Evolutionary conservation across 2,797 vertebrate species (phyloP).

Genomic region (Aselliscus stoliczkanus): DNA sequence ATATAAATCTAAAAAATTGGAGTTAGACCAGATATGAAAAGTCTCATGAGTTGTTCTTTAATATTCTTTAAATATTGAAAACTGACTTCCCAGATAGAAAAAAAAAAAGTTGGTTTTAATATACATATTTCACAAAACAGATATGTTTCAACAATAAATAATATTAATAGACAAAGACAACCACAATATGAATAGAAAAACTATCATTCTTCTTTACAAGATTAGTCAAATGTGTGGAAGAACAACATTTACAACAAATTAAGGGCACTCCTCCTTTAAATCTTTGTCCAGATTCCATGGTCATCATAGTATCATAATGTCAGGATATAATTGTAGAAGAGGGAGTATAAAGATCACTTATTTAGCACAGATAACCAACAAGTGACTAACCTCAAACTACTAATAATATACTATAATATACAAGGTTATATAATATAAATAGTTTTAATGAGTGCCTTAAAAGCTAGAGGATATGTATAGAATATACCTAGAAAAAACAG

Average conservation of each 20-base stretch:
- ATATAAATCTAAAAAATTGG: neutral
- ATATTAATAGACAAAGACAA: neutral
- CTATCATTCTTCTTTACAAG: neutral
- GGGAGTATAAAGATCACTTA: neutral
- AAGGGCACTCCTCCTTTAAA: neutral
- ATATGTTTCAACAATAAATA: neutral
- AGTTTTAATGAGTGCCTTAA: neutral
- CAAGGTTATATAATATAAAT: neutral
- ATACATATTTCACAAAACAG: neutral
- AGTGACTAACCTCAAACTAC: neutral
- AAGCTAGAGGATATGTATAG: neutral
- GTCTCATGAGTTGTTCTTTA: neutral
- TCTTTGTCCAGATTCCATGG: neutral
- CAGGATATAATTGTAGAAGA: neutral
- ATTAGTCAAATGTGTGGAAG: neutral
- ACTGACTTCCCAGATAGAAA: neutral
- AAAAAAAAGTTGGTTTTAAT: neutral
- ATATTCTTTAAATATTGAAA: neutral
- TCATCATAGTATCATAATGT: neutral
- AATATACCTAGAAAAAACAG: neutral
- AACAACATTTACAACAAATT: neutral
- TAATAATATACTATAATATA: neutral
- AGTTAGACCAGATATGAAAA: neutral
- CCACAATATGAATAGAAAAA: neutral
- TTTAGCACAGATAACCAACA: neutral